Evolutionary conservation across 2,888 invertebrate species (phyloP), one percentile per base, ranked within the genome.

Genomic region (Cerastis rubricosa): DNA sequence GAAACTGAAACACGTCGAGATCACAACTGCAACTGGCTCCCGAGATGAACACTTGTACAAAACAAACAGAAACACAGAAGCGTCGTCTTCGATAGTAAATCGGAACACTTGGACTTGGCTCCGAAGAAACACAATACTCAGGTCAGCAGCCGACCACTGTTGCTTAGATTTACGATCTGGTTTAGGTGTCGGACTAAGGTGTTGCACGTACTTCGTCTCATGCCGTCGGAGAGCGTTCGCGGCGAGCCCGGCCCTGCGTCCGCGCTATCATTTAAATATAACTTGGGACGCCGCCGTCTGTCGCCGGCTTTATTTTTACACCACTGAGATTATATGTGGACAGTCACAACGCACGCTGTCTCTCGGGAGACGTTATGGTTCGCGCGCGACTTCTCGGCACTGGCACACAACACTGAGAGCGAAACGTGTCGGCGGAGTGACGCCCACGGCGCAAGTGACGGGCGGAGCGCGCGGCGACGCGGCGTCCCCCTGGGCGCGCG

Each of bases 191-290:
- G 69, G 76, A 72, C 85, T 72, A 78, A 92, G 92, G 91, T 92
- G 91, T 91, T 87, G 85, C 93, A 95, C 97, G 94, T 96, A 96
- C 96, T 96, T 94, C 95, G 93, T 94, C 94, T 95, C 96, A 96
- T 96, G 95, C 86, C 90, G 94, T 92, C 94, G 94, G 92, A 91
- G 95, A 83, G 83, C 85, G 91, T 92, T 93, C 91, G 94, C 92
- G 92, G 92, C 92, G 93, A 92, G 92, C 93, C 92, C 92, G 94
- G 94, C 93, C 91, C 93, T 91, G 90, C 90, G 92, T 94, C 91
- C 90, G 93, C 91, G 95, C 94, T 96, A 95, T 95, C 96, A 96
- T 96, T 96, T 96, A 96, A 95, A 96, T 96, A 95, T 96, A 96
- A 95, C 96, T 94, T 93, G 94, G 93, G 91, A 94, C 91, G 92